A percentile compares a stretch with the other conserved stretches of the same genome.
Conservation (phyloP, 2,888 invertebrate species). For the Temnothorax unifasciatus region DNA sequence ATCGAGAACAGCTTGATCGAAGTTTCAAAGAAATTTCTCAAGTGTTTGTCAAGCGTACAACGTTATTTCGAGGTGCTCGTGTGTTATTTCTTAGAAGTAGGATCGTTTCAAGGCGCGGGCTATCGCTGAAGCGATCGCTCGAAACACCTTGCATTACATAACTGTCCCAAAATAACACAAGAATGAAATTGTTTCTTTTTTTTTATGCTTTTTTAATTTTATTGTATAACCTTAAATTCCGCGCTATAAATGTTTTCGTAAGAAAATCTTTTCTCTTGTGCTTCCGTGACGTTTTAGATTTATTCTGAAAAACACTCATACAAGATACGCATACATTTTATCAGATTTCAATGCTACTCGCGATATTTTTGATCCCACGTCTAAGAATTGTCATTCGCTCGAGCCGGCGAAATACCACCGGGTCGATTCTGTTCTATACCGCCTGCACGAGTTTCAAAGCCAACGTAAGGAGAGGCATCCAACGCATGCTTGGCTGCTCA, state of each 20-base stretch:
- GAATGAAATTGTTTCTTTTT: conserved; percentile 1
- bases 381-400: conserved; percentile 17
- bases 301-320: conserved; percentile 1
- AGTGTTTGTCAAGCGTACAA: conserved; percentile 51
- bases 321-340: neutral
- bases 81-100: conserved; percentile 49
- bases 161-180: conserved; percentile 15
- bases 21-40: conserved; percentile 51
- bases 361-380: conserved; percentile 17
- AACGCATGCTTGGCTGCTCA: conserved; percentile 41
- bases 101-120: conserved; percentile 23
- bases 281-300: neutral
- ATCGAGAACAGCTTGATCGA: conserved; percentile 39
- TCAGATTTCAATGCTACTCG: neutral
- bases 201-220: neutral
- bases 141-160: conserved; percentile 30
- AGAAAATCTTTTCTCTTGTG: conserved; percentile 1
- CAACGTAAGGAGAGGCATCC: conserved; percentile 6
- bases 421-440: neutral
- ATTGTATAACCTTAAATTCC: neutral
- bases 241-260: neutral
- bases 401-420: conserved; percentile 26
- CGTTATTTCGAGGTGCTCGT: conserved; percentile 48
- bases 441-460: conserved; percentile 30
- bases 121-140: conserved; percentile 23